A percentile compares a stretch with the other conserved stretches of the same genome.
Evolutionary conservation across 2,888 invertebrate genomes (phyloP).

Genomic region (Drosophila antonietae): DNA sequence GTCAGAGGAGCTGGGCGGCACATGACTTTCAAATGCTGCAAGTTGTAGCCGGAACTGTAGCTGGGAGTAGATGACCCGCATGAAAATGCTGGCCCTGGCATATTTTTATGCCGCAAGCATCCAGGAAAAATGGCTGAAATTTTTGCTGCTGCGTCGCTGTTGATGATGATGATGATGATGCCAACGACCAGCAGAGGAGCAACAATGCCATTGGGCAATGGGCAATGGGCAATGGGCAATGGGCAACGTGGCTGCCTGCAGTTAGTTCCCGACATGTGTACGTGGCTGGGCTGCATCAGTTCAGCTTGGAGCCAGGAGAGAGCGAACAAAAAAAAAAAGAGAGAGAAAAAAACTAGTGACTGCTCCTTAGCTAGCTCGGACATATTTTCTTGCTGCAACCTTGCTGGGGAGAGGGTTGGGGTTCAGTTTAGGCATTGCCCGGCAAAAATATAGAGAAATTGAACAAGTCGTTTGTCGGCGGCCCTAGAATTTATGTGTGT

Average conservation of each 20-base stretch:
- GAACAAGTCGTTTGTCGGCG: slow-evolving; percentile 79
- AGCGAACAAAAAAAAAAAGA: not conserved
- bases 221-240: slow-evolving; percentile 46
- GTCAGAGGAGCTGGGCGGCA: slow-evolving; percentile 26
- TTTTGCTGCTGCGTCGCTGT: slow-evolving; percentile 59
- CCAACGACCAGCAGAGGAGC: slow-evolving; percentile 33
- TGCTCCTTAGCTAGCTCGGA: slow-evolving; percentile 49
- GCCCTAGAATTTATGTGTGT: slow-evolving; percentile 75
- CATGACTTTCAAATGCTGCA: slow-evolving; percentile 72
- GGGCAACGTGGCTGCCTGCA: slow-evolving; percentile 52
- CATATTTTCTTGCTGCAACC: slow-evolving; percentile 54
- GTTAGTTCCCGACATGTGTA: slow-evolving; percentile 78
- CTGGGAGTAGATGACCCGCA: slow-evolving; percentile 76
- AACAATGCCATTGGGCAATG: slow-evolving; percentile 51
- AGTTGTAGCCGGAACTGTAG: slow-evolving; percentile 39
- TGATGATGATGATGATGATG: slow-evolving; percentile 72
- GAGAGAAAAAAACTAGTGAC: slow-evolving; percentile 40
- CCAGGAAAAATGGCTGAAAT: slow-evolving; percentile 80
- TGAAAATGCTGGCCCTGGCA: slow-evolving; percentile 81
- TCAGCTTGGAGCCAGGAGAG: slow-evolving; percentile 14
- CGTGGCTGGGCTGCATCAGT: slow-evolving; percentile 71
- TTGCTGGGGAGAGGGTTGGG: slow-evolving; percentile 16
- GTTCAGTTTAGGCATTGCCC: slow-evolving; percentile 17
- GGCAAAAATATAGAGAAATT: slow-evolving; percentile 68
- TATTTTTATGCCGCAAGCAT: slow-evolving; percentile 82